Percentiles rank a stretch among this genome's conserved stretches.
Evolutionary conservation across 2,113 vertebrate genomes (phyloP).

Genomic region (Nipponia nippon): DNA sequence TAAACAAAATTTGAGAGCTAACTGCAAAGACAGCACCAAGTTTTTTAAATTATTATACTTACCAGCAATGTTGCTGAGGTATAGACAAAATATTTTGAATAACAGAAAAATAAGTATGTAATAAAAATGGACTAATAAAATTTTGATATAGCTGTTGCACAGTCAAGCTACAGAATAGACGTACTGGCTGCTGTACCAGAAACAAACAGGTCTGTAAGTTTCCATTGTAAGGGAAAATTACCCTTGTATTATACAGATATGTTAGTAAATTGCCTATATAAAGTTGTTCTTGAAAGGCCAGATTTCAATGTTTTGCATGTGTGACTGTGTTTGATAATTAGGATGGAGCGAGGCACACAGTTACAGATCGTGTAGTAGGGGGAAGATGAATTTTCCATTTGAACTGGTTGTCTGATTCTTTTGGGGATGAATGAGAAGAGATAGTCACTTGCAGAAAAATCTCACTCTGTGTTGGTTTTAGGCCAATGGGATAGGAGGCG

Average conservation of each 20-base stretch:
- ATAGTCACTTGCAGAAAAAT: not conserved
- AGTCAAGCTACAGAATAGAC: not conserved
- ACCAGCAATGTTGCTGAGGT: not conserved
- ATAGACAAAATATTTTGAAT: not conserved
- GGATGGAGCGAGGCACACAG: not conserved
- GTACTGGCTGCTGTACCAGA: not conserved
- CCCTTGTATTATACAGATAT: not conserved
- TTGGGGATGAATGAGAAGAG: too few species aligned
- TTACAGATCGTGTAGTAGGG: accelerated
- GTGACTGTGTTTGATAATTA: not conserved
- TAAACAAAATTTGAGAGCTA: not conserved
- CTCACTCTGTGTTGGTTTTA: not conserved
- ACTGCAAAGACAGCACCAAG: not conserved
- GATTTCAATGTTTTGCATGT: not conserved
- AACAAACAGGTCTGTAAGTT: not conserved
- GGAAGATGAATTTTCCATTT: not conserved
- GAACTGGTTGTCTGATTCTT: not conserved
- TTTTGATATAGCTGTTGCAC: not conserved
- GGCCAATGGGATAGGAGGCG: not conserved
- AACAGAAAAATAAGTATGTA: not conserved
- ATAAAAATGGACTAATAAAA: not conserved
- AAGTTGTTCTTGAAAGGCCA: not conserved
- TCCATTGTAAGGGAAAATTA: not conserved
- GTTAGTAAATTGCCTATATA: not conserved
- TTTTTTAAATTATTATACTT: not conserved